Base-by-base conservation (phyloP, 1,140 invertebrate species). In the Heliconius nattereri region DNA sequence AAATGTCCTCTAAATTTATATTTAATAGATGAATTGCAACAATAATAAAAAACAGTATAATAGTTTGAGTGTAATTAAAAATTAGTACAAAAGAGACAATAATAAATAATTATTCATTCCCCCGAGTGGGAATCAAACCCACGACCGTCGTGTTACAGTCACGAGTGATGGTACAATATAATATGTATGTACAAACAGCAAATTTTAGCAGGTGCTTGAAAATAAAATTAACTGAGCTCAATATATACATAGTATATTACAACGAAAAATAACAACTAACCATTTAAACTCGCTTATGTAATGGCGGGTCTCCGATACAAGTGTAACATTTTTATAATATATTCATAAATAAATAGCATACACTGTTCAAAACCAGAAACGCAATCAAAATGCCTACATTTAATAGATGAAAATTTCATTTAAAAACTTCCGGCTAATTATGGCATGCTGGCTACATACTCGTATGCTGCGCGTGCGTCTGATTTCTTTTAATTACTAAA, bases 401-500 rank as follows among this genome's bases (percentile, higher is more conserved):
- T 77, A 71, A 49, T 71, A 20, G 37, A 70, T 37, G 74, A 76
- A 76, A 76, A 49, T 77, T 45, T 78, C 35, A 78, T 78, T 78
- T 49, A 71, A 66, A 78, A 73, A 78, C 72, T 78, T 78, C 77
- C 77, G 77, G 77, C 71, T 60, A 77, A 77, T 77, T 52, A 77
- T 29, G 29, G 26, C 60, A 32, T 20, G 70, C 40, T 52, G 37
- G 35, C 37, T 73, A 71, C 77, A n/a, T n/a, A n/a, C n/a, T n/a
- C n/a, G 71, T 75, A 78, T 26, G 54, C 66, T 76, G 70, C 57
- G 32, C 74, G n/a, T 75, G 45, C 45, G 40, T 80, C 76, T 76
- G 74, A 80, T 75, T 52, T 70, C 57, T 76, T 81, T 81, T 81
- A 81, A 81, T 81, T 81, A 73, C 79, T 35, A 73, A 71, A 77